Evolutionary conservation across 2,113 vertebrate genomes (phyloP).

Genomic region (Chaenogobius annularis): DNA sequence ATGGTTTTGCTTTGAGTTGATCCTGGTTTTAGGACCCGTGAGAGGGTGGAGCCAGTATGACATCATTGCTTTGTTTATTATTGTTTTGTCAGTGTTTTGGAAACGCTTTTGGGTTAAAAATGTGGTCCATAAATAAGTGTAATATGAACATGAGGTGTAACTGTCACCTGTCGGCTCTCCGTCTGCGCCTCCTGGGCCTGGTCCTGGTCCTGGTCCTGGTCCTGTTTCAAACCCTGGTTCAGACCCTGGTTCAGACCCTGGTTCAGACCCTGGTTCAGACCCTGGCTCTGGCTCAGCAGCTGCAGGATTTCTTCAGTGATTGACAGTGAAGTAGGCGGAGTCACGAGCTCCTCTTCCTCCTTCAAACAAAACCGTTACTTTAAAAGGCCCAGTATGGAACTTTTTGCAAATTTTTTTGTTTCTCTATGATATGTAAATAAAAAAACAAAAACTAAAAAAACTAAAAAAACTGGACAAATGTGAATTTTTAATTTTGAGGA

Average conservation of each 20-base stretch:
- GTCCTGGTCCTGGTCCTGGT: background rate
- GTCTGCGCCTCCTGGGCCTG: background rate
- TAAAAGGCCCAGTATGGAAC: background rate
- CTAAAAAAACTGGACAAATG: no score
- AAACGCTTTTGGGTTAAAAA: no score
- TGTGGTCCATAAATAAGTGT: no score
- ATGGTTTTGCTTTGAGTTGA: no score
- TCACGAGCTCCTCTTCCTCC: conserved; percentile 63
- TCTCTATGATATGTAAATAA: no score
- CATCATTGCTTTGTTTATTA: no score
- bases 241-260: conserved; percentile 41
- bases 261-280: background rate
- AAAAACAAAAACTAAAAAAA: no score
- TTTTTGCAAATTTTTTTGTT: background rate
- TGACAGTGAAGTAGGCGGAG: conserved; percentile 76
- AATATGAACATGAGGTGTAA: no score
- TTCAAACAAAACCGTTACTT: background rate
- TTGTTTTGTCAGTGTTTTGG: no score
- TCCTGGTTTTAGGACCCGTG: no score
- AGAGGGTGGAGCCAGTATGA: no score
- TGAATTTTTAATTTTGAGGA: no score
- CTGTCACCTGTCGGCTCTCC: background rate
- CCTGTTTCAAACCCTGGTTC: background rate
- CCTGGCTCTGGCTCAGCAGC: conserved; percentile 80
- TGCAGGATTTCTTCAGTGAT: conserved; percentile 89